Conservation (phyloP, 1,140 invertebrate genomes). For the Apolygus lucorum region DNA sequence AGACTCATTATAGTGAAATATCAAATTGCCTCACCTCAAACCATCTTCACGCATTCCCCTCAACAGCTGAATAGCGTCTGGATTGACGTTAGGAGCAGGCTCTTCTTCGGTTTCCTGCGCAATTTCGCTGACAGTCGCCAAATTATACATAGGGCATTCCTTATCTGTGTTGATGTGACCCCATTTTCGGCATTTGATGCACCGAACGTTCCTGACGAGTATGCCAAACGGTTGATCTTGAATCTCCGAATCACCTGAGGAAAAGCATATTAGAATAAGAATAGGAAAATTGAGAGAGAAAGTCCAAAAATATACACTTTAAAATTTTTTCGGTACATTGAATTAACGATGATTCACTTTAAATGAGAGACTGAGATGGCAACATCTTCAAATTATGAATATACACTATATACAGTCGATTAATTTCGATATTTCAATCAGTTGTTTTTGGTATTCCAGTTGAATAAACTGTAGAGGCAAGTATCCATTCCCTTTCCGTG, state of each 20-base stretch:
- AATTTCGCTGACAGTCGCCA: conserved; percentile 57
- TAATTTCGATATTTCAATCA: no score
- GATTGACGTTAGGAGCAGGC: conserved; percentile 43
- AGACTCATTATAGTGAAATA: no score
- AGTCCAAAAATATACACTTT: background rate
- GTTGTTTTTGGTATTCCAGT: no score
- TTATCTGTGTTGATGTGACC: conserved; percentile 98
- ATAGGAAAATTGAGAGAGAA: conserved; percentile 9
- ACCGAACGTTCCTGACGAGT: conserved; percentile 91
- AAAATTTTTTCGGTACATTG: no score
- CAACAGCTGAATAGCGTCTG: conserved; percentile 66
- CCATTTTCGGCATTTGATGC: conserved; percentile 99
- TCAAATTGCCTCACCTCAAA: conserved; percentile 55
- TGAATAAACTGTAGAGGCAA: no score
- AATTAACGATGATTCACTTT: no score
- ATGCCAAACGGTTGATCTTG: conserved; percentile 98
- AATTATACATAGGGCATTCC: conserved; percentile 88
- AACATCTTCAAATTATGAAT: no score
- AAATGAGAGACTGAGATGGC: no score
- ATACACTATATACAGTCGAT: no score
- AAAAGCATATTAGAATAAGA: conserved; percentile 59
- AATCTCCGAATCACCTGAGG: conserved; percentile 91
- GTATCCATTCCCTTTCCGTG: no score
- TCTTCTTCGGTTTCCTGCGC: conserved; percentile 49
- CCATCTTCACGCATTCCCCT: conserved; percentile 89